These are phyloP conservation scores for Hirtodrosophila histrioides DNA, from an alignment of 2,888 invertebrate genomes.

Conservation along the genomic window DNA sequence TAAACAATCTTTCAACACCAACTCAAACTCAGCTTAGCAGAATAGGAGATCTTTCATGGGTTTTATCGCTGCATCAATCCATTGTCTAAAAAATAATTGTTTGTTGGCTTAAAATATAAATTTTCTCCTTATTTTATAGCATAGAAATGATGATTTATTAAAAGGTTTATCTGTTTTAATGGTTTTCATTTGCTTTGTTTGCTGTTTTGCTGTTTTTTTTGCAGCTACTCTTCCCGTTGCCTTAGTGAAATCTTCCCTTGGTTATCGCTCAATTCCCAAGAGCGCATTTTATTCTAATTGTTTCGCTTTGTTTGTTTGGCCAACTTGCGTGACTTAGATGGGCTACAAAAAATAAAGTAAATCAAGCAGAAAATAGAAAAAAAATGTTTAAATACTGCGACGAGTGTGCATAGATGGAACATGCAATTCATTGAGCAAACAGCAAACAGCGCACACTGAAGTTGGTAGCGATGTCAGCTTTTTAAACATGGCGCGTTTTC, in stretches of 20 bases:
- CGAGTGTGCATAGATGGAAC: constrained; percentile 18
- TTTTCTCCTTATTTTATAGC: constrained; percentile 10
- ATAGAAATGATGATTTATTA: constrained; percentile 29
- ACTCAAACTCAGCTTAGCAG: background rate
- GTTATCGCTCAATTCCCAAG: constrained; percentile 59
- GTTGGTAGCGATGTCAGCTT: constrained; percentile 33
- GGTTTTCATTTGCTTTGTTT: constrained; percentile 23
- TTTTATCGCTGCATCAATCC: background rate
- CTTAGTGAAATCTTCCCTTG: constrained; percentile 32
- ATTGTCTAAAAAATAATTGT: background rate
- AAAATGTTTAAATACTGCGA: constrained; percentile 27
- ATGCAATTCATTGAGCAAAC: constrained; percentile 65
- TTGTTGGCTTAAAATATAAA: background rate
- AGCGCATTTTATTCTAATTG: constrained; percentile 82
- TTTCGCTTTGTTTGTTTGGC: constrained; percentile 74
- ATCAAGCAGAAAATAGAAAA: constrained; percentile 16
- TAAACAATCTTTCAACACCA: background rate
- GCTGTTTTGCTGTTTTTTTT: constrained; percentile 6
- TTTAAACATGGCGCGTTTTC: constrained; percentile 40
- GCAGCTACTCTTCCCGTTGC: constrained; percentile 8
- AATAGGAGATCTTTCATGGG: constrained; percentile 3
- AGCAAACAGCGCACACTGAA: constrained; percentile 9
- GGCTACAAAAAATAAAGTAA: constrained; percentile 15
- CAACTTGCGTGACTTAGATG: constrained; percentile 38
- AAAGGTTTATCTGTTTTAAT: constrained; percentile 44